Base-by-base conservation (phyloP, 1,140 invertebrate species). In the Propsilocerus akamusi region DNA sequence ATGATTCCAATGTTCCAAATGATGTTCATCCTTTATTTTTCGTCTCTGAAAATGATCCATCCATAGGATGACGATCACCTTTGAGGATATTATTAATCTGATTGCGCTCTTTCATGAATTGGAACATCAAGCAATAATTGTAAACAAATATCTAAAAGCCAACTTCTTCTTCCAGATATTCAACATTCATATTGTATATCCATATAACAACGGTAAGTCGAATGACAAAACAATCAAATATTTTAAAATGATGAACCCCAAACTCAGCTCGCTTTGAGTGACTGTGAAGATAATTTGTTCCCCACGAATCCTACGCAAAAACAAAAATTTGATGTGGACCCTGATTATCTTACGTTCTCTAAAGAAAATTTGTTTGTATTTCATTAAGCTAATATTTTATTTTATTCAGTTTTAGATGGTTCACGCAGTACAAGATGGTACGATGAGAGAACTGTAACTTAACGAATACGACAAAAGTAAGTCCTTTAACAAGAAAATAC, bases 241-340 rank as follows among this genome's bases (percentile, higher is more conserved):
- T 30, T 30, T 30, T n/a, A 4, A 30, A 30, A 30, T 30, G 28
- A 30, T 30, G 28, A 30, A 12, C 7, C 14, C 6, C 28, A 20
- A 41, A 41, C 34, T 41, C 34, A 41, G 34, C 34, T 41, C 34
- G 34, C 59, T 61, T 61, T 49, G 59, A 61, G 49, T 6, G 32
- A 26, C 46, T 47, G 41, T 59, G 59, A 59, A 59, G 58, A 61
- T 47, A 61, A 61, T 50, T 60, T 53, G 55, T 58, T 54, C 58
- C 47, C 25, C 51, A 48, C 59, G 25, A n/a, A 51, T 32, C 50
- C 50, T 47, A 51, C 50, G 50, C 50, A 49, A 49, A 49, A 51
- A 47, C 26, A n/a, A 41, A 25, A 26, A 23, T 26, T 51, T 4
- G 26, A 30, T 26, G 25, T 46, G 22, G 17, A 30, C n/a, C n/a